Evolutionary conservation across 2,888 invertebrate species (phyloP), one percentile per base, ranked within the genome.

Genomic region (Nycteola revayana): DNA sequence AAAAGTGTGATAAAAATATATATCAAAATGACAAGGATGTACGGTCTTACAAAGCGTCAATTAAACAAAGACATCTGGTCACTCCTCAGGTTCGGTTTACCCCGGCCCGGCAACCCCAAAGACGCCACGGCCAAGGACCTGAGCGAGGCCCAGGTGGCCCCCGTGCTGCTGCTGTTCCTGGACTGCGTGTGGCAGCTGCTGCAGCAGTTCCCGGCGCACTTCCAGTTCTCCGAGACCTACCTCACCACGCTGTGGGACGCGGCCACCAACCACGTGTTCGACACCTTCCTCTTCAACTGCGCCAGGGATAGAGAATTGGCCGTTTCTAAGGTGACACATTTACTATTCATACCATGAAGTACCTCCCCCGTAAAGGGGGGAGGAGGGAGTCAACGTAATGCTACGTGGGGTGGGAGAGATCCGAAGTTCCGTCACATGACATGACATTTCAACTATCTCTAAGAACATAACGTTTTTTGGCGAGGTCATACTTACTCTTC

Each of bases 131-230:
- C 62, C 0, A 67, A 66, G 14, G 71, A 71, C 1, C 22, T 65
- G 1, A 24, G 62, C 0, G 21, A 63, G 0, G 91, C 94, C 80
- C 77, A 76, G 24, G 9, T 57, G 0, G 93, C 96, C 28, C 98
- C 98, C 0, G 89, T 98, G 29, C 95, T 98, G 75, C 91, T 98
- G 27, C 86, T 98, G 28, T 98, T 96, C 83, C 91, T 99, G 57
- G 98, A 99, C 81, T 96, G 97, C 77, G 94, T 94, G 33, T 97
- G 97, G 96, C 98, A 98, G 86, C 87, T 98, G 31, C 81, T 93
- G 55, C 93, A 93, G 57, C 98, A 98, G 85, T 96, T 93, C 80
- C 97, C 97, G 0, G 90, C 93, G 0, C 92, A 94, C 54, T 98
- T 98, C 84, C 96, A 97, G 83, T 97, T 96, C 87, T 94, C 96